Evolutionary conservation across 1,140 invertebrate species (phyloP).

Genomic region (Lasioglossum baleicum): DNA sequence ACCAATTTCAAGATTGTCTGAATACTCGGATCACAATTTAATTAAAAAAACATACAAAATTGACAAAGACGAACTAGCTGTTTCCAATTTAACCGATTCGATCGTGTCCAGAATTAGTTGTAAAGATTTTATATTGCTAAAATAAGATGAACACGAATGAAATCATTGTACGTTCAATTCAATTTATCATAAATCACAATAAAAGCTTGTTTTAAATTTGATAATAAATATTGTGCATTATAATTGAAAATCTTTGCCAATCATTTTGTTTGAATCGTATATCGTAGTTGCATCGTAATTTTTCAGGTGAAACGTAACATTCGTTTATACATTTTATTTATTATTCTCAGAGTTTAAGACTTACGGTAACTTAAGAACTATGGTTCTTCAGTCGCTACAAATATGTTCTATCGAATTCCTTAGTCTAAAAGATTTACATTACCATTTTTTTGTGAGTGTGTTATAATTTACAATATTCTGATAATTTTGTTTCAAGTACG

Average conservation of each 20-base stretch:
- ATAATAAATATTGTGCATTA: conserved; percentile 15
- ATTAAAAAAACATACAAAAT: conserved; percentile 83
- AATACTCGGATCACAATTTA: conserved; percentile 77
- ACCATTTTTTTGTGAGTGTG: conserved; percentile 38
- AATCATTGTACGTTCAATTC: not conserved
- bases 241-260: not conserved
- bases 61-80: conserved; percentile 73
- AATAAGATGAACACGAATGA: conserved; percentile 23
- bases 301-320: not conserved
- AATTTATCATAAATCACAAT: conserved; percentile 11
- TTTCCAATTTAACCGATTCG: conserved; percentile 80
- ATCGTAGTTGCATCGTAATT: conserved; percentile 12
- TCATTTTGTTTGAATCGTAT: not conserved
- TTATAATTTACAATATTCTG: conserved; percentile 42
- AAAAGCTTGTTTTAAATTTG: conserved; percentile 23
- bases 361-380: conserved; percentile 9
- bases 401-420: conserved; percentile 1
- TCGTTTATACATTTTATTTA: not conserved
- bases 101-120: conserved; percentile 83
- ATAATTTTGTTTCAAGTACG: not conserved
- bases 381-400: not conserved
- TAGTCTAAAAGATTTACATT: conserved; percentile 5
- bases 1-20: conserved; percentile 75
- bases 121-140: conserved; percentile 77
- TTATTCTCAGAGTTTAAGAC: conserved; percentile 12